Evolutionary conservation across 1,140 invertebrate genomes (phyloP).

Genomic region (Apocrypta bakeri): DNA sequence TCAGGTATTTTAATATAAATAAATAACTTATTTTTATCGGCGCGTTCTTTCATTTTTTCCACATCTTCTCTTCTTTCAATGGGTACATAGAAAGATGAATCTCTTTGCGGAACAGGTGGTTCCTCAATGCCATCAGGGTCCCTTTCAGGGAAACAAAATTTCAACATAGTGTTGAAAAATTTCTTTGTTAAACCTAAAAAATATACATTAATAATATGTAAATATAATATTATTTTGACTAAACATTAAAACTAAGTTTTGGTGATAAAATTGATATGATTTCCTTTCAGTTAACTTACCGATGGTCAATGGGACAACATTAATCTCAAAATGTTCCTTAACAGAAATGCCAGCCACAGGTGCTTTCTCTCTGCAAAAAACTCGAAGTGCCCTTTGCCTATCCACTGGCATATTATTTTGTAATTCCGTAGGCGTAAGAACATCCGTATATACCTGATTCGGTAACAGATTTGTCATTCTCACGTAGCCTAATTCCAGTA

Average conservation of each 20-base stretch:
- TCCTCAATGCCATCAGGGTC: constrained; percentile 89
- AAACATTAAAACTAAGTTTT: not conserved
- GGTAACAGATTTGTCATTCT: constrained; percentile 96
- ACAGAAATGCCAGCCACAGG: constrained; percentile 98
- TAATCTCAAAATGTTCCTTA: constrained; percentile 98
- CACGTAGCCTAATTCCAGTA: constrained; percentile 97
- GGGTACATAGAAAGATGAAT: constrained; percentile 91
- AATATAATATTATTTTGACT: too few species aligned
- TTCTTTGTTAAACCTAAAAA: constrained; percentile 91
- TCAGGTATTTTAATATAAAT: constrained; percentile 99
- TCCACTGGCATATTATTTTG: constrained; percentile 93
- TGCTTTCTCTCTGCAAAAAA: constrained; percentile 92
- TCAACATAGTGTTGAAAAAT: constrained; percentile 98
- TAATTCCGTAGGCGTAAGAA: constrained; percentile 90
- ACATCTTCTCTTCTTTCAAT: constrained; percentile 93
- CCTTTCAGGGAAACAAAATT: constrained; percentile 98
- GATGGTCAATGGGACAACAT: constrained; percentile 94
- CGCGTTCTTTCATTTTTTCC: constrained; percentile 98
- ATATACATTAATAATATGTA: not conserved
- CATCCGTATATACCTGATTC: constrained; percentile 95
- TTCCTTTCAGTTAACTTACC: constrained; percentile 73
- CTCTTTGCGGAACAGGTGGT: constrained; percentile 78
- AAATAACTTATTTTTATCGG: constrained; percentile 98
- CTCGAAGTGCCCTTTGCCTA: constrained; percentile 84
- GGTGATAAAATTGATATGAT: not conserved